Evolutionary conservation across 2,888 invertebrate species (phyloP).

Genomic region (Resseliella maxima): DNA sequence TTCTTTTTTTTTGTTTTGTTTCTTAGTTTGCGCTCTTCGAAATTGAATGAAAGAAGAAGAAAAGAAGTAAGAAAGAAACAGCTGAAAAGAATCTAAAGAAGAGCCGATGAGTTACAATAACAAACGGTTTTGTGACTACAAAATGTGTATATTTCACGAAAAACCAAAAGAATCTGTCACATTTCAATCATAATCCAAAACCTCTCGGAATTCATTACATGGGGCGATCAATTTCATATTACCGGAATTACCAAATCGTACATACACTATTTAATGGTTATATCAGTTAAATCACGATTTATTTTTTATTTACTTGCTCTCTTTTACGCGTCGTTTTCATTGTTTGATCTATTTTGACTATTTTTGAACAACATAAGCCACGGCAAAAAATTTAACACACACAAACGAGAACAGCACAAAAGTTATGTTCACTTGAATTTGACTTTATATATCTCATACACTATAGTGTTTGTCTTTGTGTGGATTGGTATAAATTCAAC

Average conservation of each 20-base stretch:
- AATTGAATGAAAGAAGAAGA: neutral
- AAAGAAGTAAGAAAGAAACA: neutral
- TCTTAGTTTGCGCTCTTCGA: neutral
- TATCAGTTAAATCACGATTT: conserved; percentile 49
- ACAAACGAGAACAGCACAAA: no score
- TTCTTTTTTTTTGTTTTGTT: no score
- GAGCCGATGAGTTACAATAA: neutral
- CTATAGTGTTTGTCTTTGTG: no score
- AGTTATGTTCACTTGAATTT: no score
- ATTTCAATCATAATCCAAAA: conserved; percentile 44
- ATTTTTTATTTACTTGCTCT: conserved; percentile 15
- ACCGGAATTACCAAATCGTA: conserved; percentile 36
- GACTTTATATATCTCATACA: no score
- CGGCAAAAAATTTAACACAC: neutral
- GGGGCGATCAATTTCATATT: conserved; percentile 5
- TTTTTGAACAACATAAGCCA: neutral
- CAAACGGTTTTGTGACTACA: neutral
- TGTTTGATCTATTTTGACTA: neutral
- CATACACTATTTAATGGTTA: conserved; percentile 1
- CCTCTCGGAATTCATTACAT: conserved; percentile 8
- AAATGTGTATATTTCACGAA: conserved; percentile 34
- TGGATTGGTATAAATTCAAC: no score
- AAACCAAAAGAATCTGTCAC: conserved; percentile 34
- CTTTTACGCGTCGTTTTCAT: neutral
- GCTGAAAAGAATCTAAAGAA: neutral